Evolutionary conservation across 2,113 vertebrate genomes (phyloP), one percentile per base, ranked within the genome.

Genomic region (Dipodomys ordii): DNA sequence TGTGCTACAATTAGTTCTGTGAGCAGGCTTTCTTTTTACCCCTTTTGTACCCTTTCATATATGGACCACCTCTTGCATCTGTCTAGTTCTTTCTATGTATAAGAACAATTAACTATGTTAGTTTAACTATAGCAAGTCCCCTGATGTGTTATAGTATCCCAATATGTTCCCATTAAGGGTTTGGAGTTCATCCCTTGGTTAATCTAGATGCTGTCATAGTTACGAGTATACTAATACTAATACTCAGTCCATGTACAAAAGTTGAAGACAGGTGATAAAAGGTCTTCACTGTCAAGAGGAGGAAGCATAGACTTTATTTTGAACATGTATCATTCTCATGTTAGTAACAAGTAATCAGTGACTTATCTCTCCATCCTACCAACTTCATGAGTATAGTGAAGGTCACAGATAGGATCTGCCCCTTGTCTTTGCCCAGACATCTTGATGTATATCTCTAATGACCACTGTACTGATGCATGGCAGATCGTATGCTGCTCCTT

Each of bases 231-330:
- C 71, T 13, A 53, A 6, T 76, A 18, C 10, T 90, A 22, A 76
- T 19, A 71, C 88, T 60, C 84, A 49, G 28, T 30, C 22, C 83
- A 74, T 72, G 27, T 46, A 71, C 64, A 27, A 79, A 92, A 92
- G 22, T 44, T 92, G 60, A 92, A 69, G 64, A 12, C 60, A 60
- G 30, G 27, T n/a, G n/a, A 39, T 85, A 22, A 57, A 62, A 22
- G 53, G 44, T 77, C n/a, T 92, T 68, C n/a, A 53, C 9, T 7
- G 10, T 60, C 44, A 69, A 39, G 30, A 35, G 27, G 27, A 39
- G 39, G 46, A 65, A 93, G 46, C 35, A 83, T 79, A 35, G 71
- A 46, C 78, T 94, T 93, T 87, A 69, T 84, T 88, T 65, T 87
- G 2, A 13, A 82, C 4, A 2, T 77, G 6, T 46, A 44, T 67